A percentile compares a stretch with the other conserved stretches of the same genome.
These are phyloP conservation scores for Dryocosmus kuriphilus DNA, from an alignment of 2,888 invertebrate genomes.

Conservation along the genomic window DNA sequence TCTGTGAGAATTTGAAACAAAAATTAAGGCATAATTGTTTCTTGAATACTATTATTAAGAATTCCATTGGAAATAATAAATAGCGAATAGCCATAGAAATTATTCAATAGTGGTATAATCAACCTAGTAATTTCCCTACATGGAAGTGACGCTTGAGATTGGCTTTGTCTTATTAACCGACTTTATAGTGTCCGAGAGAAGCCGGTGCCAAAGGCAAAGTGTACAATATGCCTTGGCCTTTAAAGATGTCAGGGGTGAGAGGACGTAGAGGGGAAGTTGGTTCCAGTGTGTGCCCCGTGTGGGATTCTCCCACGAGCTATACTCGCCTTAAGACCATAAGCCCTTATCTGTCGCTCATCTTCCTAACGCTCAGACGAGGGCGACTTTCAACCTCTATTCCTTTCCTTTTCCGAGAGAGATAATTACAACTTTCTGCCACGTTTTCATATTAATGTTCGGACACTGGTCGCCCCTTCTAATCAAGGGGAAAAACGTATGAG, in stretches of 20 bases:
- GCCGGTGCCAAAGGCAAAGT: constrained; percentile 14
- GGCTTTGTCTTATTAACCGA: constrained; percentile 38
- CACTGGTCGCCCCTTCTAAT: not conserved
- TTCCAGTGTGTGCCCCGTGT: constrained; percentile 75
- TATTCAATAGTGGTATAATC: constrained; percentile 26
- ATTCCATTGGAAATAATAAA: not conserved
- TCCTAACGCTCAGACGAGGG: constrained; percentile 21
- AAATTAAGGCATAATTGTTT: no score
- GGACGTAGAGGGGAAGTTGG: constrained; percentile 53
- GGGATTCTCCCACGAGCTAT: constrained; percentile 74
- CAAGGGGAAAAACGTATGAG: not conserved
- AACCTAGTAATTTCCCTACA: constrained; percentile 14
- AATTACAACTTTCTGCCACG: constrained; percentile 27
- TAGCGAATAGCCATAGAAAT: not conserved
- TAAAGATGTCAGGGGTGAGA: constrained; percentile 49
- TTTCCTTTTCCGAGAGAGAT: not conserved
- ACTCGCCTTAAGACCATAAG: constrained; percentile 50
- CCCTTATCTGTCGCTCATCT: constrained; percentile 38
- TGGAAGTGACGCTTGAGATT: constrained; percentile 15
- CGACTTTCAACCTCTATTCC: constrained; percentile 34
- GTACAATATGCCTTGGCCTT: constrained; percentile 34
- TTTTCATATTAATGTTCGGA: not conserved
- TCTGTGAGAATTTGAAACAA: no score
- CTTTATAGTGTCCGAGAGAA: constrained; percentile 26
- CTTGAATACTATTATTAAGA: not conserved